Evolutionary conservation across 37 sponge, comb jelly and placozoan genomes (phyloP), one percentile per base, ranked within the genome.

Genomic region (Ephydatia muelleri): DNA sequence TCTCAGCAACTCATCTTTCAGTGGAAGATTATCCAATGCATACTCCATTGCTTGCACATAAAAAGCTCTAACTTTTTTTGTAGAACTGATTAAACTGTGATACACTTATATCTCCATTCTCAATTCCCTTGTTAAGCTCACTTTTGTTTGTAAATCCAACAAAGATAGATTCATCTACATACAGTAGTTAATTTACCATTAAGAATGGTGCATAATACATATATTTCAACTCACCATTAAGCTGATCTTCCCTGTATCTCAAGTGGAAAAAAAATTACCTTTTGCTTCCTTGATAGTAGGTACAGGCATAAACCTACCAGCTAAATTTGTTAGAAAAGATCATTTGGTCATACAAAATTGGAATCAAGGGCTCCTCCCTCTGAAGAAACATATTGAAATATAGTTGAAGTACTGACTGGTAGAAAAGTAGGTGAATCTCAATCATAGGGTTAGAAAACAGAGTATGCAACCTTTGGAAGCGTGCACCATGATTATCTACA

Each of bases 301-400:
- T 13, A 79, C 57, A 16, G 25, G 32, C 4, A 85, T 30, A 78
- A 85, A 85, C 43, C 68, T 85, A 28, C 86, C 86, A 77, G 78
- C 71, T 38, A 85, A 57, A 49, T 77, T 85, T 25, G 36, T 85
- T 26, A 85, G 36, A 78, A 85, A 85, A 19, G 70, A 67, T 37
- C 28, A 85, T 67, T 48, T 85, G 80, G 11, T 23, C 39, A 78
- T 38, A 37, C 19, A 85, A n/a, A 25, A 85, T 70, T 36, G 77
- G 77, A 40, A 85, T 77, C 6, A 85, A 26, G 69, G 86, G 57
- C 68, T 85, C 85, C 12, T 84, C 70, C 40, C 78, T 72, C 66
- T 84, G 85, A 30, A 84, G 32, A 47, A 84, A 66, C 73, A 34
- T 75, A 40, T 85, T 85, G 29, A 85, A 68, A 49, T 68, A 85